Evolutionary conservation across 1,140 invertebrate genomes (phyloP), one percentile per base, ranked within the genome.

Genomic region (Leptinotarsa texana): DNA sequence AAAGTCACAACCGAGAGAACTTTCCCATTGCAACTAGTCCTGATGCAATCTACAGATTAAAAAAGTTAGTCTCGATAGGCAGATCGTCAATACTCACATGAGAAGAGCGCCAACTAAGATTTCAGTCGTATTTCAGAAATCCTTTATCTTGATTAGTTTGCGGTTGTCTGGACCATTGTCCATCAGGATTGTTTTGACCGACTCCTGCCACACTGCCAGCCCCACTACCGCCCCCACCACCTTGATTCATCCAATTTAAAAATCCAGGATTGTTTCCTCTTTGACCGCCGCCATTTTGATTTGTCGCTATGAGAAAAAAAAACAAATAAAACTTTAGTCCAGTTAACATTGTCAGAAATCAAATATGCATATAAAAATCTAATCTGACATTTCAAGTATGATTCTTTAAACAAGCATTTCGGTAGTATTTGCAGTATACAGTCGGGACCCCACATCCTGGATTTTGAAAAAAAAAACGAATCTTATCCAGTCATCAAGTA

Each of bases 121-220:
- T 61, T 78, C 83, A 84, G 48, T 84, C 84, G 75, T 85, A 85
- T 80, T 85, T 84, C 68, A 85, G 78, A 74, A 85, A 84, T 70
- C 81, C 81, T 67, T 85, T 85, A 71, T 84, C 83, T 75, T 84
- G 83, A 24, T 77, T 81, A 51, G 83, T 82, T 66, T 82, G 82
- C 3, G 84, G 83, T 13, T 82, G 83, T 33, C 84, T 74, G 11
- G 83, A 81, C 84, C 84, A 85, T 70, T 83, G 83, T 13, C 82
- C 79, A 72, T 82, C 82, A 47, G 82, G 81, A 61, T 78, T 78
- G 49, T 79, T 78, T 27, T 76, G 75, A 27, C 65, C 24, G 1
- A 77, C 75, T 22, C 74, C 74, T 18, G 76, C 74, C 22, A 77
- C 63, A 18, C 65, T 42, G 6, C 79, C 74, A 47, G 71, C 73